phyloP scores from a whole-genome alignment of 2,888 invertebrate species.

The Aethes cnicana region DNA sequence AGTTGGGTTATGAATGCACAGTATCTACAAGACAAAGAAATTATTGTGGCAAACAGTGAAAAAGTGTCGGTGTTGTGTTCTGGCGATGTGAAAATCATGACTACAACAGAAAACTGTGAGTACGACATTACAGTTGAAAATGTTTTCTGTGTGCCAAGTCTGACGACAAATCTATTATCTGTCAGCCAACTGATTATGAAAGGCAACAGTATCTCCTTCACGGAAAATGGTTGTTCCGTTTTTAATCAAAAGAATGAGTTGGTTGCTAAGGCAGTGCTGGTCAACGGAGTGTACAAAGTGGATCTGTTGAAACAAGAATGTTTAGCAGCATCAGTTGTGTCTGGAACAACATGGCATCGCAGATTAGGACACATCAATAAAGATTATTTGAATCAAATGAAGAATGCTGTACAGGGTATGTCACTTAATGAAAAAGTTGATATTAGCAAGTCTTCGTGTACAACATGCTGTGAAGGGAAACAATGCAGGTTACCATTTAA shows the following conservation, averaged over 20 bases:
- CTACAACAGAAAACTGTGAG: conserved; percentile 12
- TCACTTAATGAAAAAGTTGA: background rate
- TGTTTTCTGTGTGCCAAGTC: conserved; percentile 17
- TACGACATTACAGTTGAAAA: conserved; percentile 14
- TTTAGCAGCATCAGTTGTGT: no score
- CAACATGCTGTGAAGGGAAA: conserved; percentile 30
- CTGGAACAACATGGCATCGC: background rate
- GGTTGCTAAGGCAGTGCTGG: conserved; percentile 15
- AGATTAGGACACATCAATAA: conserved; percentile 34
- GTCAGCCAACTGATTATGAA: conserved; percentile 9
- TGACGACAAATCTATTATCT: conserved; percentile 19
- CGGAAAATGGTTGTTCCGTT: conserved; percentile 10
- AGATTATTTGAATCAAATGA: conserved; percentile 34
- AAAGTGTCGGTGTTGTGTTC: conserved; percentile 8
- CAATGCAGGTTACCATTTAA: conserved; percentile 19
- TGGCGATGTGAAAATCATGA: conserved; percentile 15
- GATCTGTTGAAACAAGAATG: no score
- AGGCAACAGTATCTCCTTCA: conserved; percentile 10
- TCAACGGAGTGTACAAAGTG: no score
- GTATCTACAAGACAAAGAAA: background rate
- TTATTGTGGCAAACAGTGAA: conserved; percentile 1
- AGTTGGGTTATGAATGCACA: background rate
- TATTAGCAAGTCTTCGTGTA: conserved; percentile 20
- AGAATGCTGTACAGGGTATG: conserved; percentile 30
- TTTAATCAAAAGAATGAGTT: background rate